Base-by-base conservation (phyloP, 2,888 invertebrate genomes). In the Harmothoe impar region DNA sequence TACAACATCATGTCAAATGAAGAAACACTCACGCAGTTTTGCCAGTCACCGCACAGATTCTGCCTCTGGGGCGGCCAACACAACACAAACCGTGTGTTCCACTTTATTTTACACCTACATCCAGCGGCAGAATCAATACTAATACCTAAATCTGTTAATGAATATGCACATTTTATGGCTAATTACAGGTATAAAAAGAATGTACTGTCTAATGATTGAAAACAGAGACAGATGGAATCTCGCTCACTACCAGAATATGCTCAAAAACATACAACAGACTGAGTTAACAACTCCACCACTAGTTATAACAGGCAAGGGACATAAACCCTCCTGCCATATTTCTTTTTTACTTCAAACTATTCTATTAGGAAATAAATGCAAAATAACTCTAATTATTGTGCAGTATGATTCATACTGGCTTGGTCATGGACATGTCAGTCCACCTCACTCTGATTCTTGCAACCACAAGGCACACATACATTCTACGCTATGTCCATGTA, bases 121-220 rank as follows among this genome's bases (percentile, higher is more conserved):
- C 29, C 77, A 77, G 35, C 33, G 20, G 33, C 35, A 43, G 81
- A 43, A 35, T 81, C 35, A 35, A 81, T 81, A 3, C 43, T 81
- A 81, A 81, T 33, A 33, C 81, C 81, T 81, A 81, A 81, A 29
- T 72, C 81, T 81, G 81, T 43, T 77, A 77, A 77, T 43, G 15
- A 81, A 33, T 81, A 81, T 81, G 81, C 81, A 81, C 81, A 81
- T 81, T 43, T 33, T 43, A 81, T 81, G 81, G 81, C 81, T 81
- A 81, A 81, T 81, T 81, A 81, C 81, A 81, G 31, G 31, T 72
- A 29, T n/a, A 72, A 72, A 43, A 77, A 25, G 31, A 81, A 81
- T 43, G 33, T 81, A 81, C 43, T 81, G 33, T 20, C 81, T 81
- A 81, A 81, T 81, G 81, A 43, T 81, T 33, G 35, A 43, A 81